phyloP scores from a whole-genome alignment of 92 coral and sea anemone species.

The Meandrina meandrites region DNA sequence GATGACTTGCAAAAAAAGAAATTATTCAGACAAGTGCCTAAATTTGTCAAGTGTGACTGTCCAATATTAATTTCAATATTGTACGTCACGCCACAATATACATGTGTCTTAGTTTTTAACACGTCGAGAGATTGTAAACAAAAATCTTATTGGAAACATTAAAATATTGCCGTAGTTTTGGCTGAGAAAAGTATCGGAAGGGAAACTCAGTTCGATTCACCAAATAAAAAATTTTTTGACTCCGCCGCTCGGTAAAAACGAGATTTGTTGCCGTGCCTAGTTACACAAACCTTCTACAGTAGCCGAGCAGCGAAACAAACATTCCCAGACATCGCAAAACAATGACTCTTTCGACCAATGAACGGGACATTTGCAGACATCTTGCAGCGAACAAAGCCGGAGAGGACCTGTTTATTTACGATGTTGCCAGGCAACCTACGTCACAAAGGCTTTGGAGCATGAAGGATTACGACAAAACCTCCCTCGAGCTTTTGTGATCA shows the following conservation, averaged over 20 bases:
- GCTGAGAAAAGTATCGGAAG: not conserved
- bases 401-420: constrained; percentile 67
- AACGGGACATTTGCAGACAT: constrained; percentile 23
- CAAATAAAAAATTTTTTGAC: not conserved
- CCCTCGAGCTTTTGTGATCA: not conserved
- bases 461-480: constrained; percentile 38
- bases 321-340: constrained; percentile 24
- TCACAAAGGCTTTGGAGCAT: constrained; percentile 51
- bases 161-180: not conserved
- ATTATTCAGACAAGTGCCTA: not conserved
- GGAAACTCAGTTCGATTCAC: not conserved
- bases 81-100: not conserved
- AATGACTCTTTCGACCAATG: constrained; percentile 8
- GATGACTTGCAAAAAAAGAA: not conserved
- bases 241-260: not conserved
- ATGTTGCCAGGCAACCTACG: constrained; percentile 77
- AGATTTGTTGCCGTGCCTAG: constrained; percentile 15
- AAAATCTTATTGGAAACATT: not conserved
- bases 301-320: constrained; percentile 45
- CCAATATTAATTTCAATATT: not conserved
- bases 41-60: not conserved
- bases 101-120: not conserved
- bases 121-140: constrained; percentile 10
- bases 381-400: constrained; percentile 26
- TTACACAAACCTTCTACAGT: constrained; percentile 57